Percentiles rank a stretch among this genome's conserved stretches.
Conservation (phyloP, 2,888 invertebrate genomes). For the Neocrepidodera transversa region DNA sequence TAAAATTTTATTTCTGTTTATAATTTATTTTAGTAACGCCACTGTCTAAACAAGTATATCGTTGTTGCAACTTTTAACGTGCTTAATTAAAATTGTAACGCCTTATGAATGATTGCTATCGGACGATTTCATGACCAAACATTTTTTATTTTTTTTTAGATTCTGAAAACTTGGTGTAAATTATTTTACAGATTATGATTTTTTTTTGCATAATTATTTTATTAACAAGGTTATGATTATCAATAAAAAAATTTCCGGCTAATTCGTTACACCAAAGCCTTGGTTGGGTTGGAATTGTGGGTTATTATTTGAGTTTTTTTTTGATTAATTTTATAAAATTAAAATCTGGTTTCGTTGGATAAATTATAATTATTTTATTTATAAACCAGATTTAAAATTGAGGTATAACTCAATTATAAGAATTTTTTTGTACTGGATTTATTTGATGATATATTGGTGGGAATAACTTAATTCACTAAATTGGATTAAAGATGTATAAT, state of each 20-base stretch:
- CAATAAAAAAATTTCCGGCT: not conserved
- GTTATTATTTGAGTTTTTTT: no score
- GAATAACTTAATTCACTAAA: no score
- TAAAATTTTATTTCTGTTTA: no score
- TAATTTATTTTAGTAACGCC: no score
- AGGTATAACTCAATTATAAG: no score
- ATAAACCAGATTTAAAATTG: no score
- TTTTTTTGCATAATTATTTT: not conserved
- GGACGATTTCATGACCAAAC: conserved; percentile 18
- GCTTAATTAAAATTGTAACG: conserved; percentile 46
- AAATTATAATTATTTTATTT: no score
- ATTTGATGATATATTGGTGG: no score
- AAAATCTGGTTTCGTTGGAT: no score
- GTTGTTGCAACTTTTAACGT: conserved; percentile 29
- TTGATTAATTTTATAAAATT: no score
- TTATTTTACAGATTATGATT: not conserved
- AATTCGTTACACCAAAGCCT: not conserved
- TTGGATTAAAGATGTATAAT: no score
- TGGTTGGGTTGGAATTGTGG: not conserved
- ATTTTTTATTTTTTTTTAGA: conserved; percentile 11
- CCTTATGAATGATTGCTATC: conserved; percentile 38
- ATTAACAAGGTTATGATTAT: not conserved
- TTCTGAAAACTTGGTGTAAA: not conserved
- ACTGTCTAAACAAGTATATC: not conserved
- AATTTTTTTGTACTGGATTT: no score